A percentile compares a stretch with the other conserved stretches of the same genome.
phyloP scores from a whole-genome alignment of 2,888 invertebrate species.

The Acrocyrtus sp. region DNA sequence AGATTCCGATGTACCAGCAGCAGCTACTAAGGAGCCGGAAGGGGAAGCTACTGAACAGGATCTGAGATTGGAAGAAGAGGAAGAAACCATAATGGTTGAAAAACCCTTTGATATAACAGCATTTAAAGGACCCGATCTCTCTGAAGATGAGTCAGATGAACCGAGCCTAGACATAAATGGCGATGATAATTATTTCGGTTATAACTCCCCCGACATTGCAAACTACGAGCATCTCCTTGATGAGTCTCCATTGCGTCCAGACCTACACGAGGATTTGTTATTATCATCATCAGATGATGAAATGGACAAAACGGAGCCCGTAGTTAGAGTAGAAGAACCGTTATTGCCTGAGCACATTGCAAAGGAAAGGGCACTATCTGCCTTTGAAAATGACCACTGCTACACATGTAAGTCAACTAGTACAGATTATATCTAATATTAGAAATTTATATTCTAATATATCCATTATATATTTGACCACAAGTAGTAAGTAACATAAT shows the following conservation, averaged over 20 bases:
- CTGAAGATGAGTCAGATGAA: constrained; percentile 68
- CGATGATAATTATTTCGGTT: constrained; percentile 13
- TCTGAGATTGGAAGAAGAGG: too few species aligned
- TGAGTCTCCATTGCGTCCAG: too few species aligned
- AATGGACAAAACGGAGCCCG: too few species aligned
- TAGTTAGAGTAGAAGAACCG: too few species aligned
- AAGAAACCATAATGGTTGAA: too few species aligned
- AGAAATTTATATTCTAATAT: too few species aligned
- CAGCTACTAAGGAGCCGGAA: too few species aligned
- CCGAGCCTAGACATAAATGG: constrained; percentile 24
- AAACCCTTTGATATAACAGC: constrained; percentile 69
- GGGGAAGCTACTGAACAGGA: too few species aligned
- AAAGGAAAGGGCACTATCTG: constrained; percentile 55
- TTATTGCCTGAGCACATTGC: constrained; percentile 59
- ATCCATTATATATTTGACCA: too few species aligned
- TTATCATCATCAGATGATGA: constrained; percentile 25
- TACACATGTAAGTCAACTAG: constrained; percentile 47
- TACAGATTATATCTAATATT: too few species aligned
- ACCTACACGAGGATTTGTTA: constrained; percentile 20
- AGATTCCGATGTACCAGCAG: too few species aligned
- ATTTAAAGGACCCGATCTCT: constrained; percentile 60
- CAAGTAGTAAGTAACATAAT: not conserved
- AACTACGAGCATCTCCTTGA: constrained; percentile 31
- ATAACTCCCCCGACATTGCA: constrained; percentile 20
- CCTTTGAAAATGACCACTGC: constrained; percentile 58